Evolutionary conservation across 2,113 vertebrate genomes (phyloP).

Genomic region (Protobothrops mucrosquamatus): DNA sequence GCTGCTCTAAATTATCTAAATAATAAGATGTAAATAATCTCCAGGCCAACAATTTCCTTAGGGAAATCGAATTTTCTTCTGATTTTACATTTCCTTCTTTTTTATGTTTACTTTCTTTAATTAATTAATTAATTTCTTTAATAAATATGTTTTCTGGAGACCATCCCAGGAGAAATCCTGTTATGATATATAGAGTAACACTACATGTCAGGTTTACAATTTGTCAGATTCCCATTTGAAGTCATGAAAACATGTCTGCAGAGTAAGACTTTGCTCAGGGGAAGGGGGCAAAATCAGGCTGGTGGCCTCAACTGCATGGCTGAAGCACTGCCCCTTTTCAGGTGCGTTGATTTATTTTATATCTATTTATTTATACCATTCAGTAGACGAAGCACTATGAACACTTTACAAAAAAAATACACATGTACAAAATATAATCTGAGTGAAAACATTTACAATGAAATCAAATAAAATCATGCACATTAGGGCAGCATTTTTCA

Average conservation of each 20-base stretch:
- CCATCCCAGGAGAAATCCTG: not conserved
- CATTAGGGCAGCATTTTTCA: not conserved
- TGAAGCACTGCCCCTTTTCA: not conserved
- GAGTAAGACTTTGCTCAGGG: not conserved
- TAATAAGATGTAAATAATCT: not conserved
- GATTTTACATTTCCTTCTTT: not conserved
- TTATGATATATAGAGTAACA: not conserved
- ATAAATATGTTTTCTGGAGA: not conserved
- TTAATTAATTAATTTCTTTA: not conserved
- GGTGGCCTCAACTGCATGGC: not conserved
- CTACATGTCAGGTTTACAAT: not conserved
- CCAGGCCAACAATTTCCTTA: not conserved
- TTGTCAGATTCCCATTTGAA: not conserved
- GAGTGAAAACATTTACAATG: not conserved
- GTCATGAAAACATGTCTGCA: not conserved
- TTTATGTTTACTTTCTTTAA: not conserved
- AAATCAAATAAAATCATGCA: not conserved
- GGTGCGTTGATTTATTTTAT: not conserved
- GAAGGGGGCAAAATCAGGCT: not conserved
- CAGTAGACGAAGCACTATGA: not conserved
- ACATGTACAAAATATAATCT: not conserved
- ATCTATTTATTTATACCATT: not conserved
- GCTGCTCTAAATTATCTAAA: not conserved
- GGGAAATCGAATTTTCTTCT: not conserved
- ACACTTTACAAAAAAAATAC: not conserved